These are phyloP conservation scores for Rhinopithecus roxellana DNA, from an alignment of 2,113 vertebrate species.

Conservation along the genomic window DNA sequence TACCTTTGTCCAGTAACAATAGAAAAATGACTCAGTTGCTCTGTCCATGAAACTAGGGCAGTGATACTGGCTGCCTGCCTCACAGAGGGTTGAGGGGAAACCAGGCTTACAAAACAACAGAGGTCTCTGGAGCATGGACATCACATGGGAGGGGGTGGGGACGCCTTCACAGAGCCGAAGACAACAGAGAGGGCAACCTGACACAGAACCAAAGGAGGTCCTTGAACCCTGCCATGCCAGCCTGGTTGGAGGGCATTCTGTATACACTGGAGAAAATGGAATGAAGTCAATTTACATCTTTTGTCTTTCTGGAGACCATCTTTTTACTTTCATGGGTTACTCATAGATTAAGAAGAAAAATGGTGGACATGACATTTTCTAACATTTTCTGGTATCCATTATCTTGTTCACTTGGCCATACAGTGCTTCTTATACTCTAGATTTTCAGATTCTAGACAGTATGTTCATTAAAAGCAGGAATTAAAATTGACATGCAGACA, in stretches of 20 bases:
- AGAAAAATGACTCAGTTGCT: conserved; percentile 67
- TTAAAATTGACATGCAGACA: neutral
- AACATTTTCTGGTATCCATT: neutral
- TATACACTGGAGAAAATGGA: neutral
- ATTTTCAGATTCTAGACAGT: neutral
- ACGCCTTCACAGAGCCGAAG: neutral
- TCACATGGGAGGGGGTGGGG: neutral
- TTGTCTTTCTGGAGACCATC: neutral
- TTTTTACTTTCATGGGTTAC: neutral
- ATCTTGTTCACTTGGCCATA: neutral
- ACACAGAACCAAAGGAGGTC: neutral
- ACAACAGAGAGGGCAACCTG: neutral
- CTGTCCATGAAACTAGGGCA: conserved; percentile 50
- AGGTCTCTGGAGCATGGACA: neutral
- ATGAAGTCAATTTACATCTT: neutral
- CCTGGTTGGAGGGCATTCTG: too few relatives aligned
- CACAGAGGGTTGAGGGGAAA: neutral
- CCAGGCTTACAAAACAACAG: neutral
- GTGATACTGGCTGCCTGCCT: conserved; percentile 2
- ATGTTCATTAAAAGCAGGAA: neutral
- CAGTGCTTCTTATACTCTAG: neutral
- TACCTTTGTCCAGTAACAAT: conserved; percentile 66
- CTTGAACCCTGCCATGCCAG: fast-evolving
- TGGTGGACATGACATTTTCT: neutral
- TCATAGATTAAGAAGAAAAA: neutral